Conservation (phyloP, 2,888 invertebrate genomes). For the Drosophila nr. perissopoda region DNA sequence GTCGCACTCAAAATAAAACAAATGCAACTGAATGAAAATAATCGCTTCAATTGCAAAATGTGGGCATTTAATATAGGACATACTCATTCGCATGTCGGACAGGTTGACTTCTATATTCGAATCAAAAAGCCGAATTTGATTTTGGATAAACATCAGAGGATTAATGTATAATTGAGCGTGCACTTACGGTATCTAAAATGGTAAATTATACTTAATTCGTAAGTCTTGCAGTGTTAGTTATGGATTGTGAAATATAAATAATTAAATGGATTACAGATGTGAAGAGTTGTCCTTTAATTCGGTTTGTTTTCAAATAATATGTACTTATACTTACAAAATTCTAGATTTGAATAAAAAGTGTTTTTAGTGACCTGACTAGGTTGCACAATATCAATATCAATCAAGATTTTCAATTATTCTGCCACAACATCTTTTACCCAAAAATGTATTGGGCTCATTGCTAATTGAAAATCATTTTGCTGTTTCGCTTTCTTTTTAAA, state of each 20-base stretch:
- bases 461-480: neutral
- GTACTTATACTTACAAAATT: neutral
- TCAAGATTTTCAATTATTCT: neutral
- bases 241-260: neutral
- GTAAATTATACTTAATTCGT: neutral
- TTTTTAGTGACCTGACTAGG: neutral
- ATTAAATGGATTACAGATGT: neutral
- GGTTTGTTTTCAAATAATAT: neutral
- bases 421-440: neutral
- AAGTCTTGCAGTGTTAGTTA: neutral
- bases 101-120: constrained; percentile 33
- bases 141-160: neutral
- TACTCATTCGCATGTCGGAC: constrained; percentile 11
- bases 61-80: constrained; percentile 60
- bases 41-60: constrained; percentile 47
- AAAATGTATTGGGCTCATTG: neutral
- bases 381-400: neutral
- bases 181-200: neutral
- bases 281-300: neutral
- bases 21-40: constrained; percentile 12
- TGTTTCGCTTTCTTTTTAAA: neutral
- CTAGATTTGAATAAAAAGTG: neutral
- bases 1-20: constrained; percentile 49
- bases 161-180: neutral
- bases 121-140: neutral